Conservation (phyloP, 1,140 invertebrate genomes). For the Apocrypta bakeri region DNA sequence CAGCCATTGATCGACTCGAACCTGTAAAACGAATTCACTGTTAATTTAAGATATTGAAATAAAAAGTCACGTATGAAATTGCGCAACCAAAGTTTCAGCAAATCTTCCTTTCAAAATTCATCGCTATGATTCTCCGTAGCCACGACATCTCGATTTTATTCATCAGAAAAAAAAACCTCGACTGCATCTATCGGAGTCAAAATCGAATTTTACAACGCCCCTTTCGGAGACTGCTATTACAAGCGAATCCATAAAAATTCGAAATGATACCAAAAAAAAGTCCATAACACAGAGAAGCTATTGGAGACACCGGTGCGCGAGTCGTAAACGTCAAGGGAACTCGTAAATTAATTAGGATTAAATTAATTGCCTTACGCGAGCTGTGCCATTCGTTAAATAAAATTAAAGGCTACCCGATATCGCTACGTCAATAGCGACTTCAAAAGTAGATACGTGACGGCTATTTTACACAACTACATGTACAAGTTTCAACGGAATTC, state of each 20-base stretch:
- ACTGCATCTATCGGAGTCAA: neutral
- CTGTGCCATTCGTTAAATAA: slow-evolving; percentile 1
- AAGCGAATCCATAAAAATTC: neutral
- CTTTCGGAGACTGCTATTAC: neutral
- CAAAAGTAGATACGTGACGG: slow-evolving; percentile 1
- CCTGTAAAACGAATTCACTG: neutral
- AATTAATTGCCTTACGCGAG: slow-evolving; percentile 21
- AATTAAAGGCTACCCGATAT: slow-evolving; percentile 18
- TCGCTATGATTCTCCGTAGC: neutral
- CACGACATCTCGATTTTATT: neutral
- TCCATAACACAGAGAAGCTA: too few species aligned
- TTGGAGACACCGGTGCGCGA: neutral
- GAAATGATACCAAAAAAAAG: neutral
- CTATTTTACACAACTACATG: neutral
- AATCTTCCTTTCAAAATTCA: neutral
- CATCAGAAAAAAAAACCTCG: neutral
- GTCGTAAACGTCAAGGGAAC: neutral
- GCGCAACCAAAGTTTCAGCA: neutral
- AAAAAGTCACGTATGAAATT: neutral
- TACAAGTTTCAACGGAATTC: neutral
- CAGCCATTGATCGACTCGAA: too few species aligned
- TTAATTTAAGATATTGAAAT: neutral
- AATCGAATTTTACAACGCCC: neutral
- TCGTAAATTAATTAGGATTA: slow-evolving; percentile 6
- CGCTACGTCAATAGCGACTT: neutral